Conservation (phyloP, 2,113 vertebrate genomes). For the Nestor notabilis region DNA sequence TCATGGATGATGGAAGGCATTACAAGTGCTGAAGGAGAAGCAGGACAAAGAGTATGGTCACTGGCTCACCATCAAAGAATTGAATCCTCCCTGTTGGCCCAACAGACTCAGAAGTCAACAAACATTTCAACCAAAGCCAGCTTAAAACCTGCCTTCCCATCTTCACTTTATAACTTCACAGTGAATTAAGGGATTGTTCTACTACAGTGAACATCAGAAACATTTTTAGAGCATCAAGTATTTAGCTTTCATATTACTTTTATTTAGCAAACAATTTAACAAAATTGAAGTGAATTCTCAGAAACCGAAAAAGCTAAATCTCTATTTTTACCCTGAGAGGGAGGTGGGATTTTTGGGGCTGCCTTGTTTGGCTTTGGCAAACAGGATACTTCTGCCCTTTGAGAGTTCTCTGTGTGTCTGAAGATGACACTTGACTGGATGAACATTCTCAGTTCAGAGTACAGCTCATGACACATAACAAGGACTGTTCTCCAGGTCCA, state of each 20-base stretch:
- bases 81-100: neutral
- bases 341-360: accelerated
- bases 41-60: neutral
- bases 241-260: neutral
- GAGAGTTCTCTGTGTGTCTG: neutral
- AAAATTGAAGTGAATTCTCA: neutral
- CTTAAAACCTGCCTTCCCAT: neutral
- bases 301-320: neutral
- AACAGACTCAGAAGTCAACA: neutral
- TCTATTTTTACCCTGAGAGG: neutral
- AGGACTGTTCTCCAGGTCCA: neutral
- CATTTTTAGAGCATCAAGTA: neutral
- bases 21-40: neutral
- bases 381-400: neutral
- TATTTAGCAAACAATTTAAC: neutral
- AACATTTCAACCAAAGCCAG: neutral
- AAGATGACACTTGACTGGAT: neutral
- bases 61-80: neutral
- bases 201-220: neutral
- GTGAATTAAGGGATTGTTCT: neutral
- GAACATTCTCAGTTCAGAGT: neutral
- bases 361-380: neutral
- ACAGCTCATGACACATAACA: neutral
- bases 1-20: too few relatives aligned
- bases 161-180: neutral